Conservation (phyloP, 1,140 invertebrate genomes). For the Drosophila mojavensis region DNA sequence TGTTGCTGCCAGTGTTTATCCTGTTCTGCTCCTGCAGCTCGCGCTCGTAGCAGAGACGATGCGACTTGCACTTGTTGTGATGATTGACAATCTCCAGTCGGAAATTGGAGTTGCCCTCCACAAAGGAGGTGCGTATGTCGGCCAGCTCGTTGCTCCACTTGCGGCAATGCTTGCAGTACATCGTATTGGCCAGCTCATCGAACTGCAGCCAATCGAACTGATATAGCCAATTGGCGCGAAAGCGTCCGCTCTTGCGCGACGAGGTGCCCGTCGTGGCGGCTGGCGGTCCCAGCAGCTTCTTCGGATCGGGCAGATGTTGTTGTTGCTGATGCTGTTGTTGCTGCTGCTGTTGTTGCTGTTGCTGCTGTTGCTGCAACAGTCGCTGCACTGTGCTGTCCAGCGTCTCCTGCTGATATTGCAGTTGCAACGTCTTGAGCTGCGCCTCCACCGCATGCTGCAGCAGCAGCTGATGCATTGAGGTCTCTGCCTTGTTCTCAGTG, state of each 20-base stretch:
- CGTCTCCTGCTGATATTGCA: constrained; percentile 65
- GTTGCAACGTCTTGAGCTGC: constrained; percentile 62
- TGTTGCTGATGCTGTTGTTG: constrained; percentile 29
- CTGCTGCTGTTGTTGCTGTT: constrained; percentile 48
- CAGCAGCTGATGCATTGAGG: constrained; percentile 63
- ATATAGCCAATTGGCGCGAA: constrained; percentile 87
- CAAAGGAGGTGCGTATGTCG: constrained; percentile 89
- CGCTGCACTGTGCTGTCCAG: constrained; percentile 67
- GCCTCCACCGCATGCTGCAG: constrained; percentile 70
- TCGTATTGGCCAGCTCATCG: constrained; percentile 87
- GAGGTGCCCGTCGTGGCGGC: constrained; percentile 3
- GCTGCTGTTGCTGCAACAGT: constrained; percentile 67
- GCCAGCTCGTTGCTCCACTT: constrained; percentile 89
- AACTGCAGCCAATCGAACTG: constrained; percentile 89
- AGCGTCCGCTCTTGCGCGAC: constrained; percentile 87
- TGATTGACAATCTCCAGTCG: constrained; percentile 90
- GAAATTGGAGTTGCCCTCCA: constrained; percentile 90
- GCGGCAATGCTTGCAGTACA: constrained; percentile 90
- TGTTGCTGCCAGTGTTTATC: not conserved
- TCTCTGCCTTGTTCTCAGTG: constrained; percentile 49
- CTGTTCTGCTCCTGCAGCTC: constrained; percentile 84
- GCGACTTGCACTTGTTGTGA: constrained; percentile 91
- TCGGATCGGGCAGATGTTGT: constrained; percentile 11
- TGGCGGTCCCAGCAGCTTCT: constrained; percentile 28
- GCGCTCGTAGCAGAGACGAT: constrained; percentile 86